phyloP scores from a whole-genome alignment of 2,888 invertebrate genomes.

The Acronicta leporina region DNA sequence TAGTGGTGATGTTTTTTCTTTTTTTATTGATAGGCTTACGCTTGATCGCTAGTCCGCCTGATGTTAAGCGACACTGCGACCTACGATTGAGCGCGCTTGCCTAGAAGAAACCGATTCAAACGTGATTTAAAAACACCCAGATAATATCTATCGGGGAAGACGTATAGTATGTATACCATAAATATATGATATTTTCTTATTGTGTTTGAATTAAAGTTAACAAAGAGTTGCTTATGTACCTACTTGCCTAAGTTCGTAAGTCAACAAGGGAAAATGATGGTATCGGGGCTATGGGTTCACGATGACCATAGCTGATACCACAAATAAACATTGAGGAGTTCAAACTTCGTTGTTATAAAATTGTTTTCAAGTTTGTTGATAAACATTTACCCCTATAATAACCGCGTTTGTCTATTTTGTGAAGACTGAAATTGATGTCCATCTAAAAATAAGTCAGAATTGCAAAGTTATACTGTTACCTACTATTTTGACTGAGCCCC shows the following conservation, averaged over 20 bases:
- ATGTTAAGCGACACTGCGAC: no score
- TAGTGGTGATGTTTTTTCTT: no score
- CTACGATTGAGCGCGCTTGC: no score
- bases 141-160: no score
- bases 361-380: conserved; percentile 42
- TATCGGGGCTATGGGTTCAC: conserved; percentile 32
- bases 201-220: conserved; percentile 11
- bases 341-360: conserved; percentile 38
- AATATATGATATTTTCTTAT: not conserved
- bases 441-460: not conserved
- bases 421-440: not conserved
- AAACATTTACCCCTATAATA: conserved; percentile 22
- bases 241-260: conserved; percentile 34
- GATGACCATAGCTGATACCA: conserved; percentile 37
- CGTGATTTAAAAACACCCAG: no score
- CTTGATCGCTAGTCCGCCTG: no score
- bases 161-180: not conserved
- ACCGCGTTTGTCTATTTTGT: conserved; percentile 9
- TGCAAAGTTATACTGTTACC: no score
- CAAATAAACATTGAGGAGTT: conserved; percentile 38
- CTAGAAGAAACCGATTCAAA: no score
- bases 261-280: conserved; percentile 30
- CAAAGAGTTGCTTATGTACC: conserved; percentile 19
- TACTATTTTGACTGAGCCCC: no score
- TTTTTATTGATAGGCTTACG: no score